phyloP scores from a whole-genome alignment of 1,140 invertebrate species.

The Ridgeia piscesae region DNA sequence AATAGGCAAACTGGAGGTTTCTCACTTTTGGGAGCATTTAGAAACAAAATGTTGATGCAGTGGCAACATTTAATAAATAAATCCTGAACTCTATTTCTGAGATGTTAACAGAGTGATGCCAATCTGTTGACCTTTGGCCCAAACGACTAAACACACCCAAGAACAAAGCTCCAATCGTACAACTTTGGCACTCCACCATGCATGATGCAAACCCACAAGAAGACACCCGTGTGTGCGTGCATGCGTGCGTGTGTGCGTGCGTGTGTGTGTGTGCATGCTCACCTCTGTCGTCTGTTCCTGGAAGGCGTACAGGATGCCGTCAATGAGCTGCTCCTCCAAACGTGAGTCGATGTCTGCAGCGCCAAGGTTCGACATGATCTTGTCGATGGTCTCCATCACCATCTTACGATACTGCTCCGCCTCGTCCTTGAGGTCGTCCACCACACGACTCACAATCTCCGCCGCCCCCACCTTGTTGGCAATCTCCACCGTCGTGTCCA shows the following conservation, averaged over 20 bases:
- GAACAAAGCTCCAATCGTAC: too few species aligned
- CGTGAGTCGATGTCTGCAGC: constrained; percentile 97
- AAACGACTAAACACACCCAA: too few species aligned
- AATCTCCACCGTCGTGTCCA: constrained; percentile 99
- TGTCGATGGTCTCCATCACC: constrained; percentile 99
- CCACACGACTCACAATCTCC: constrained; percentile 97
- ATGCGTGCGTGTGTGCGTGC: neutral
- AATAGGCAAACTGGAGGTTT: too few species aligned
- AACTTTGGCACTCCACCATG: too few species aligned
- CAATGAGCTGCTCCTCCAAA: constrained; percentile 97
- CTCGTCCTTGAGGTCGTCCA: constrained; percentile 99
- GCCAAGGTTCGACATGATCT: constrained; percentile 94
- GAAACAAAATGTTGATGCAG: too few species aligned
- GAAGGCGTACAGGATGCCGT: constrained; percentile 98
- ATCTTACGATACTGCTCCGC: constrained; percentile 99
- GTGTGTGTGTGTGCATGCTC: constrained; percentile 31
- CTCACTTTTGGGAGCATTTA: too few species aligned
- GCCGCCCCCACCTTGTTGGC: constrained; percentile 96
- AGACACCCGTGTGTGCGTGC: neutral
- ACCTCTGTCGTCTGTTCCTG: constrained; percentile 99
- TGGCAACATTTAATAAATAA: too few species aligned
- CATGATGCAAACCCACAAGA: neutral
- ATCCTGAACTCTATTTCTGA: too few species aligned
- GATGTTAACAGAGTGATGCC: too few species aligned
- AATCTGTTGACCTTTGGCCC: too few species aligned